A percentile compares a stretch with the other conserved stretches of the same genome.
Evolutionary conservation across 2,113 vertebrate genomes (phyloP).

Genomic region (Melanocharis versteri): DNA sequence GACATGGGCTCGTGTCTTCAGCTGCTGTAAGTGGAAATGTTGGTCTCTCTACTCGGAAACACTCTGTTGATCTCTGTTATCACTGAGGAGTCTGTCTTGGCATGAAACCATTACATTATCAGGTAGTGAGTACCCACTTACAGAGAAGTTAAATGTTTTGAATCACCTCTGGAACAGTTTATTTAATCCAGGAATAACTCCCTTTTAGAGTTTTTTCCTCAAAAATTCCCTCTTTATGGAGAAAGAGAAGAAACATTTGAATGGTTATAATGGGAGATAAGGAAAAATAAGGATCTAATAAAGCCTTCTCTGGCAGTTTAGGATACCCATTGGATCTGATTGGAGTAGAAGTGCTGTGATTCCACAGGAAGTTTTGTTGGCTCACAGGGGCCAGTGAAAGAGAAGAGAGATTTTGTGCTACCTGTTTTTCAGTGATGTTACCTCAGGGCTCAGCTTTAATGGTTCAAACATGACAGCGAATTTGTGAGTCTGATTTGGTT

Average conservation of each 20-base stretch:
- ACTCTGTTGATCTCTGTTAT: neutral
- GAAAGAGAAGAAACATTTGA: neutral
- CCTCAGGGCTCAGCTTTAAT: neutral
- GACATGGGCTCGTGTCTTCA: neutral
- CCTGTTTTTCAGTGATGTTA: neutral
- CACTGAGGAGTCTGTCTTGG: neutral
- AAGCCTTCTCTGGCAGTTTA: neutral
- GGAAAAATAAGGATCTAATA: neutral
- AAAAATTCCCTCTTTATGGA: neutral
- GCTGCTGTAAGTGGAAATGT: neutral
- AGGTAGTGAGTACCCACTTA: neutral
- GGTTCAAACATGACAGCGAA: neutral
- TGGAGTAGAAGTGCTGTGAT: neutral
- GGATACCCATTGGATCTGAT: neutral
- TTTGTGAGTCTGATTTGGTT: neutral
- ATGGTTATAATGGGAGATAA: neutral
- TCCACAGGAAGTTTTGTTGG: neutral
- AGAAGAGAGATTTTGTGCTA: neutral
- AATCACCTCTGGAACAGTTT: neutral
- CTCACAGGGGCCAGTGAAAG: neutral
- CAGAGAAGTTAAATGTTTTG: neutral
- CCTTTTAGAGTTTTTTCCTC: neutral
- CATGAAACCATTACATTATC: neutral
- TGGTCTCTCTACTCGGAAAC: neutral
- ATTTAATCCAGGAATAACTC: neutral